Percentiles rank a stretch among this genome's conserved stretches.
These are phyloP conservation scores for Odocoileus hemionus DNA, from an alignment of 2,113 vertebrate species.

Conservation along the genomic window DNA sequence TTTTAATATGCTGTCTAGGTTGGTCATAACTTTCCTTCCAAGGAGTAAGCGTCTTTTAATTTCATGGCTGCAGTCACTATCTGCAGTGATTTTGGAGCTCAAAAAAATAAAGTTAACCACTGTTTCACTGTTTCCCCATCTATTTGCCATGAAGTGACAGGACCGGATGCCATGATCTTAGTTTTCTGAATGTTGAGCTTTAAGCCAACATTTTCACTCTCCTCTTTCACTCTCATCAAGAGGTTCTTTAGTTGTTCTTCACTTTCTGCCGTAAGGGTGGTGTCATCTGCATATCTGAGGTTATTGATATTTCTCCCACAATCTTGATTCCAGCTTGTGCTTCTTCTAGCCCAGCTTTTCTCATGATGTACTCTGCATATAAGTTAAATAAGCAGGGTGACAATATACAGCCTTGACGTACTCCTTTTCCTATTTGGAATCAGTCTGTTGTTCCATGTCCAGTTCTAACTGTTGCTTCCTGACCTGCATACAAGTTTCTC, in stretches of 20 bases:
- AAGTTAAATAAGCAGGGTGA: background rate
- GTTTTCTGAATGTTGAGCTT: background rate
- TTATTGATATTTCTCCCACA: background rate
- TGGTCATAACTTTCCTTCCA: background rate
- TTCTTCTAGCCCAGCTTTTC: background rate
- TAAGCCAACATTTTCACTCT: background rate
- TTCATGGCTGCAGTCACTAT: background rate
- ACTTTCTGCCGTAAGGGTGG: background rate
- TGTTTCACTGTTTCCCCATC: background rate
- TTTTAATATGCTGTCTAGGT: background rate
- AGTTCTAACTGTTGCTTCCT: background rate
- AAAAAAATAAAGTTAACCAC: rapidly evolving
- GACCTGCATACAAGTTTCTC: background rate
- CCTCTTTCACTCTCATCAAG: background rate
- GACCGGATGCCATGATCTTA: background rate
- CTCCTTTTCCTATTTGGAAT: background rate
- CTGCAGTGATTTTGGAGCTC: background rate
- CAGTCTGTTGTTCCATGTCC: background rate
- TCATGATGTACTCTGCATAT: background rate
- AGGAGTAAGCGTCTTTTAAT: background rate
- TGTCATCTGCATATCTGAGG: background rate
- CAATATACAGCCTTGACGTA: background rate
- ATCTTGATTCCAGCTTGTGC: background rate
- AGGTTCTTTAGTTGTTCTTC: background rate
- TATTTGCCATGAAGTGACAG: background rate